These are phyloP conservation scores for Platyscapa corneri DNA, from an alignment of 1,140 invertebrate genomes.

Conservation along the genomic window DNA sequence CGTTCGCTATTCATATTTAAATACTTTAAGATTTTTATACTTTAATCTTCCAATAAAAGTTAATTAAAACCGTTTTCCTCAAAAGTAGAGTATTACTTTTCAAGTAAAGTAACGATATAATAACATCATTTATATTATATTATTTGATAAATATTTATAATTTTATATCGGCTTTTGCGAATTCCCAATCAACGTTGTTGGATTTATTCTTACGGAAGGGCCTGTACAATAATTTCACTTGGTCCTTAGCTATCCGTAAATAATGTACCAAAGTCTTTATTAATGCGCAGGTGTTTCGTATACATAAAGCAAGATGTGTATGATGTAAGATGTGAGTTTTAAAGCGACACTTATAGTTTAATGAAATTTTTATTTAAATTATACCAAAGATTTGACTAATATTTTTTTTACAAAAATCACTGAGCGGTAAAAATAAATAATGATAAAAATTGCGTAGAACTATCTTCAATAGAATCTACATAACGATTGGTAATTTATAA, in stretches of 20 bases:
- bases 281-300: constrained; percentile 1
- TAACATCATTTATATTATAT: no score
- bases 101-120: no score
- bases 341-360: no score
- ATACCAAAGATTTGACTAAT: no score
- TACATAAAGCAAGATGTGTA: constrained; percentile 23
- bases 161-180: background rate
- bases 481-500: no score
- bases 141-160: no score
- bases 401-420: no score
- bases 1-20: background rate
- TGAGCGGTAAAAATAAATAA: no score
- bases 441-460: no score
- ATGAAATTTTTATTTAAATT: no score
- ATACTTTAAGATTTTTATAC: background rate
- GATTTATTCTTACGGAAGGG: background rate
- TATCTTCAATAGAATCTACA: no score
- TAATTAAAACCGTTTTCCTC: background rate
- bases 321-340: constrained; percentile 19
- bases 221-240: constrained; percentile 23
- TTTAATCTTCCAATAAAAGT: background rate
- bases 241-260: constrained; percentile 29
- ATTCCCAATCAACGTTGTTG: constrained; percentile 2
- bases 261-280: constrained; percentile 17
- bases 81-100: no score